Evolutionary conservation across 2,888 invertebrate species (phyloP).

Genomic region (Calameuta pallipes): DNA sequence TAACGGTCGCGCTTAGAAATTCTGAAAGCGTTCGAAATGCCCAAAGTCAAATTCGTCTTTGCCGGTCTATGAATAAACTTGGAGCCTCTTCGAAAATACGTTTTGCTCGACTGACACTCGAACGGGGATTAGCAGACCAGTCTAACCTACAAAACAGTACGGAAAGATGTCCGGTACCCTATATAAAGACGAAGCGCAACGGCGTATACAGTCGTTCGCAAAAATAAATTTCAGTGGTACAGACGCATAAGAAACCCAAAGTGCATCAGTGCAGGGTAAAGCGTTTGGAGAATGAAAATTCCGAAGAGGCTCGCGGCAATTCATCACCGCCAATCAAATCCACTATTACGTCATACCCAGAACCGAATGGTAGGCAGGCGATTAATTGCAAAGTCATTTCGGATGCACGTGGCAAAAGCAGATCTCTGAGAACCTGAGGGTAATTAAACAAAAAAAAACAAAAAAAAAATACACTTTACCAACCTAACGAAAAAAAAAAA

Average conservation of each 20-base stretch:
- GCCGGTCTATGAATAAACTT: background rate
- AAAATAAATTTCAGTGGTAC: background rate
- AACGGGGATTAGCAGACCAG: background rate
- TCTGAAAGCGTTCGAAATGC: background rate
- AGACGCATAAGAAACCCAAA: background rate
- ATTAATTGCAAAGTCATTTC: background rate
- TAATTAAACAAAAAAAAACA: background rate
- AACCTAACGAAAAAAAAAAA: background rate
- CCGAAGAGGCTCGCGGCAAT: background rate
- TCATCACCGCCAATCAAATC: background rate
- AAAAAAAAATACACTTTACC: background rate
- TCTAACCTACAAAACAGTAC: background rate
- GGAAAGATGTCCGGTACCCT: background rate
- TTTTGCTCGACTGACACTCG: background rate
- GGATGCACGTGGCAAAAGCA: too few relatives aligned
- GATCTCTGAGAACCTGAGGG: too few relatives aligned
- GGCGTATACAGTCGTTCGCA: background rate
- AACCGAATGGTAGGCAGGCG: background rate
- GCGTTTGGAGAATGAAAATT: background rate
- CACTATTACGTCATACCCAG: background rate
- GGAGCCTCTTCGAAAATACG: background rate
- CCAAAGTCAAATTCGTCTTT: background rate
- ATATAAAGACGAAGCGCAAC: background rate
- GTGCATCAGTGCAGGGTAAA: background rate
- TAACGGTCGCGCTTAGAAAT: background rate